Base-by-base conservation (phyloP, 2,888 invertebrate genomes). In the Myopa testacea region DNA sequence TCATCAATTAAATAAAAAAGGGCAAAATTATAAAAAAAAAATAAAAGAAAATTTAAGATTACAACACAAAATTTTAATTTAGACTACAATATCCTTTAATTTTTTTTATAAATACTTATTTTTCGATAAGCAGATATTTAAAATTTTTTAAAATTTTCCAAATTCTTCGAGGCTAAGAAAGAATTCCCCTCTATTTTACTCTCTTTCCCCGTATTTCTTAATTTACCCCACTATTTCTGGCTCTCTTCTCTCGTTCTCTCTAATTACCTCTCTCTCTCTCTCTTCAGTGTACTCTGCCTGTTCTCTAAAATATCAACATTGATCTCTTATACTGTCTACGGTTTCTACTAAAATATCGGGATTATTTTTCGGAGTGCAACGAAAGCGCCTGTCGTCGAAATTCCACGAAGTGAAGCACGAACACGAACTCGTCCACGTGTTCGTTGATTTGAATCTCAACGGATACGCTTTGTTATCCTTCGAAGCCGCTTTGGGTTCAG, bases 271-370 rank as follows among this genome's bases (percentile, higher is more conserved):
- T 12, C 16, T 58, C 52, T 12, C 16, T 58, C 16, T 58, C 19
- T 58, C 19, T 19, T 58, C 19, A 3, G 58, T 58, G 58, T 16
- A 6, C 19, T 58, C 12, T 58, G 58, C 26, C 26, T 26, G 26
- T 2, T 26, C 26, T 26, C 26, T 26, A 2, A 26, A 26, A 26
- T 2, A 26, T 26, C 26, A 1, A 26, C 26, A 26, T 26, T 26
- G 26, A 26, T 73, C 73, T 73, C 73, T 73, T 73, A 73, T 73
- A 73, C 50, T 45, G 14, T 12, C 26, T 63, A 73, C 50, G 19
- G 14, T 12, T 14, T 63, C 1, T 26, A 26, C 26, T 26, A 2
- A 26, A 26, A 26, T 26, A 26, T 26, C 1, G 26, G 26, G 26
- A 26, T 26, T 26, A 26, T 26, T 26, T 26, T 73, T 73, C 45